Percentiles rank a stretch among this genome's conserved stretches.
These are phyloP conservation scores for Pseudopleuronectes americanus DNA, from an alignment of 2,797 vertebrate genomes.

Conservation along the genomic window DNA sequence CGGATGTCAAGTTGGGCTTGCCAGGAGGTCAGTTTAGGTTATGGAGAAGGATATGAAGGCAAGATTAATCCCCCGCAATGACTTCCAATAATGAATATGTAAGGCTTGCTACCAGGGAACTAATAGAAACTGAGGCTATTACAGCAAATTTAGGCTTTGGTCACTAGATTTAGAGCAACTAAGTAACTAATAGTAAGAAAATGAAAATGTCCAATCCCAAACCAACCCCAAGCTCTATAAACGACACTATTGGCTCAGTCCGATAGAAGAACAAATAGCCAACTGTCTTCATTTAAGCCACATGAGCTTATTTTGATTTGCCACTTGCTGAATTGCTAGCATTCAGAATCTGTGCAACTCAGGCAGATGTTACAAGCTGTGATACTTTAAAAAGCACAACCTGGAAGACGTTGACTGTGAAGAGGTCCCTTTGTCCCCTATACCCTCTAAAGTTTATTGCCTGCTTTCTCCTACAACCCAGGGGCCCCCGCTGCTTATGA, in stretches of 20 bases:
- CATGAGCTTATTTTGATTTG: neutral
- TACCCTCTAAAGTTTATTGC: conserved; percentile 67
- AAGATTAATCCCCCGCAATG: conserved; percentile 52
- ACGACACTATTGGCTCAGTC: neutral
- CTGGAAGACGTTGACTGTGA: conserved; percentile 31
- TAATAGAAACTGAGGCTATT: conserved; percentile 41
- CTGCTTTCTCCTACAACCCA: conserved; percentile 60
- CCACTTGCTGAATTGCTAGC: neutral
- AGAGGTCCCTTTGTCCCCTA: conserved; percentile 54
- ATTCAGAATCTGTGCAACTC: conserved; percentile 16
- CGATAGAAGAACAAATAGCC: neutral
- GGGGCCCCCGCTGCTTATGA: conserved; percentile 72
- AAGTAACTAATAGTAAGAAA: conserved; percentile 14
- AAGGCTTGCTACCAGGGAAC: conserved; percentile 35
- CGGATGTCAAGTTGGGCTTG: conserved; percentile 46
- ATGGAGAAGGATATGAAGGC: conserved; percentile 45
- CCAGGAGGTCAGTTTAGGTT: conserved; percentile 65
- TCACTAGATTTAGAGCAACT: conserved; percentile 36
- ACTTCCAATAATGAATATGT: conserved; percentile 50
- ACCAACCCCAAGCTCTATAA: neutral
- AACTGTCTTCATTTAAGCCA: neutral
- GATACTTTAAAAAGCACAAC: conserved; percentile 17
- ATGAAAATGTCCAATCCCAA: neutral
- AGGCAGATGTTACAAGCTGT: conserved; percentile 10
- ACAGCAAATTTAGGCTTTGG: conserved; percentile 39